Percentiles rank a stretch among this genome's conserved stretches.
Evolutionary conservation across 2,113 vertebrate genomes (phyloP).

Genomic region (Myxocyprinus asiaticus): DNA sequence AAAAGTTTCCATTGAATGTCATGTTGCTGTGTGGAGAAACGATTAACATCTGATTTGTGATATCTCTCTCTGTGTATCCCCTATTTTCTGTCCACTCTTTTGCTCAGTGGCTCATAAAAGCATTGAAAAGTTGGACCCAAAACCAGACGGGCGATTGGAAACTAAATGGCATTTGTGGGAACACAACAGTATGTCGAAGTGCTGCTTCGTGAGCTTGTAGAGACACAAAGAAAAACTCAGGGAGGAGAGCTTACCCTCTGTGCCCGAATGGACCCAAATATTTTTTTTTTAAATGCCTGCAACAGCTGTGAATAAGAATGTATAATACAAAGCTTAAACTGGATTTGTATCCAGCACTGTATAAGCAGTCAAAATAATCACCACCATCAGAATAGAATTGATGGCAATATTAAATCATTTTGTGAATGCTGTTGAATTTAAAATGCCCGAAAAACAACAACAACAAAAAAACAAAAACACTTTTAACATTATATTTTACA

Average conservation of each 20-base stretch:
- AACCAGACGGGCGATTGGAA: slow-evolving; percentile 59
- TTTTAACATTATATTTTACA: too few species aligned
- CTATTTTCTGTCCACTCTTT: background rate
- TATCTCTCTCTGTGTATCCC: background rate
- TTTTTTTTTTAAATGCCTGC: slow-evolving; percentile 50
- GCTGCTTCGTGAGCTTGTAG: slow-evolving; percentile 58
- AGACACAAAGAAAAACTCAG: slow-evolving; percentile 51
- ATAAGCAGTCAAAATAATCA: slow-evolving; percentile 8
- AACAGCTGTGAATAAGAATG: background rate
- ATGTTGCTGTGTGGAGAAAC: too few species aligned
- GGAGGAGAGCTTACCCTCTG: slow-evolving; percentile 59
- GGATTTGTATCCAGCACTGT: background rate
- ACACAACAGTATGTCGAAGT: slow-evolving; percentile 50
- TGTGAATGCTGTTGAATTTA: background rate
- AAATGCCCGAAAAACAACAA: background rate
- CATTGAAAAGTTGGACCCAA: slow-evolving; percentile 6
- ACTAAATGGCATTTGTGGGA: slow-evolving; percentile 65
- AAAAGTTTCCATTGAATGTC: too few species aligned
- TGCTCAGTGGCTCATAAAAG: slow-evolving; percentile 4
- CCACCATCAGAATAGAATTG: background rate
- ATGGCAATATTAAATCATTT: background rate
- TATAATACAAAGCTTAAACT: slow-evolving; percentile 13
- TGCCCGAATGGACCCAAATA: slow-evolving; percentile 58
- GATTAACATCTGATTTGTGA: slow-evolving; percentile 20
- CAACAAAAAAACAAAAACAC: too few species aligned